Evolutionary conservation across 2,888 invertebrate species (phyloP).

Genomic region (Megalurothrips usitatus): DNA sequence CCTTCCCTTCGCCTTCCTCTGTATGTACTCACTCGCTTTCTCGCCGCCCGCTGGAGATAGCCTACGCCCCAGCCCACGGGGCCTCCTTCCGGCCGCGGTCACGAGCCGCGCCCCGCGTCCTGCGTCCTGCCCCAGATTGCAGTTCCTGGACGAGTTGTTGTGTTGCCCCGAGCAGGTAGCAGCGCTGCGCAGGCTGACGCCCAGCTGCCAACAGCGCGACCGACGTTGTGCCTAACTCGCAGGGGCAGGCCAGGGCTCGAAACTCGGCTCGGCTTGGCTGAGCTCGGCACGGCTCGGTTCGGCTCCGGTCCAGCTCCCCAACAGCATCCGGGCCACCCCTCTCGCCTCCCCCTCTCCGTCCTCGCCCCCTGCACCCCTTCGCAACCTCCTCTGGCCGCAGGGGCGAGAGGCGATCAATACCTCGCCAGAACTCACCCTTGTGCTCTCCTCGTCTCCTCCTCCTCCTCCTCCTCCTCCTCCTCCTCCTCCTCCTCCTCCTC

Average conservation of each 20-base stretch:
- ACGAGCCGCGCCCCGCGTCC: too few relatives aligned
- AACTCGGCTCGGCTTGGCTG: background rate
- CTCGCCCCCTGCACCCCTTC: slow-evolving; percentile 31
- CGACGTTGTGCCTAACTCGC: background rate
- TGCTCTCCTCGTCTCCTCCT: background rate
- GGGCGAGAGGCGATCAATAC: too few relatives aligned
- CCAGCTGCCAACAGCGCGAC: background rate
- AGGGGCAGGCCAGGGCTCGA: slow-evolving; percentile 1
- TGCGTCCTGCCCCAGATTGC: too few relatives aligned
- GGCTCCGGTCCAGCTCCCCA: background rate
- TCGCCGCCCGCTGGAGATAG: too few relatives aligned
- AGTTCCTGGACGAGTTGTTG: background rate
- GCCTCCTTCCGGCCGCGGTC: too few relatives aligned
- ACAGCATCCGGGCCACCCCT: background rate
- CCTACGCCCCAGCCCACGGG: too few relatives aligned
- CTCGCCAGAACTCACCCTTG: background rate
- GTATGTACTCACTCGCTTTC: background rate
- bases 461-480: slow-evolving; percentile 24
- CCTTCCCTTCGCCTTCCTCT: too few relatives aligned
- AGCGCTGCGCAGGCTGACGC: background rate
- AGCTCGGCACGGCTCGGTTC: slow-evolving; percentile 8
- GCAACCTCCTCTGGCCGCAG: background rate
- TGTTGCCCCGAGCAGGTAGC: background rate
- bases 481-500: too few relatives aligned
- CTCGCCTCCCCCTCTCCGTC: slow-evolving; percentile 28